Conservation (phyloP, 2,797 vertebrate species). For the Sphenodon punctatus region DNA sequence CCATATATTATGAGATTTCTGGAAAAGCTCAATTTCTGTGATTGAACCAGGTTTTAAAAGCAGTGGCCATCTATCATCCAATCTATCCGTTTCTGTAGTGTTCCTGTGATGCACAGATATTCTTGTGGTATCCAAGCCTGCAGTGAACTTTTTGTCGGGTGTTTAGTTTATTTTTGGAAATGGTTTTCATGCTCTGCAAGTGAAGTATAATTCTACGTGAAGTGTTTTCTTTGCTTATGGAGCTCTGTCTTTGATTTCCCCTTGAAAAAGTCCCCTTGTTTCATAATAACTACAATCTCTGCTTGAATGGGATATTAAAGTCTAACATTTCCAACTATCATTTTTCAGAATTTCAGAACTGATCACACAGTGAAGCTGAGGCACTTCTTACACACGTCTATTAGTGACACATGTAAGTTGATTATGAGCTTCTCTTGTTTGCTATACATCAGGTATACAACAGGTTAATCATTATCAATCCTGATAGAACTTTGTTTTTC, state of each 20-base stretch:
- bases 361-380: background rate
- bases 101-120: background rate
- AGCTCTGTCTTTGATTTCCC: constrained; percentile 30
- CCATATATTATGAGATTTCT: constrained; percentile 20
- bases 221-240: constrained; percentile 32
- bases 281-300: constrained; percentile 11
- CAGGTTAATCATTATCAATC: background rate
- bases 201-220: constrained; percentile 34
- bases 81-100: background rate
- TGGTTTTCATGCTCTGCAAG: background rate
- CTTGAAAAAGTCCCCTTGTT: constrained; percentile 35
- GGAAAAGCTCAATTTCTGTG: constrained; percentile 54
- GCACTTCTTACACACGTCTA: constrained; percentile 39
- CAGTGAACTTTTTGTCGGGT: background rate
- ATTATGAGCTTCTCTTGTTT: background rate
- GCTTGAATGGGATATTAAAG: constrained; percentile 12
- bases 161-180: background rate
- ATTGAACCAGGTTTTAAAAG: constrained; percentile 55
- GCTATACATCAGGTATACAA: background rate
- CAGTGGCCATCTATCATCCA: background rate
- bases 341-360: constrained; percentile 44
- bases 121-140: background rate
- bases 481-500: background rate
- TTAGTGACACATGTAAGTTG: constrained; percentile 7
- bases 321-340: constrained; percentile 32